phyloP scores from a whole-genome alignment of 2,888 invertebrate genomes.

The Caenorhabditis sinica region DNA sequence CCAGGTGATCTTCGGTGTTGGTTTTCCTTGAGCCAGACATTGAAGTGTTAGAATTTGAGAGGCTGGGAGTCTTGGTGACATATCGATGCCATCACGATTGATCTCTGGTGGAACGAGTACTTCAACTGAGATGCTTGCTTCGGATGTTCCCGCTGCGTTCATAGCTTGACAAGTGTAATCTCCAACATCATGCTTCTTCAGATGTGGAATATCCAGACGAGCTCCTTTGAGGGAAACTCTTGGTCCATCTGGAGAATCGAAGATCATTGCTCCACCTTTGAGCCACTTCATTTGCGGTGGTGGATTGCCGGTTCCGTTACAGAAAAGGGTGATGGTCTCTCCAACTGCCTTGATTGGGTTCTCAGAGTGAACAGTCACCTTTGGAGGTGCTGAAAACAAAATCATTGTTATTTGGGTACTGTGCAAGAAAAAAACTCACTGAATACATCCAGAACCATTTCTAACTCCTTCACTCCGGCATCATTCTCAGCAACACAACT shows the following conservation, averaged over 20 bases:
- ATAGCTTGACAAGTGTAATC: slow-evolving; percentile 86
- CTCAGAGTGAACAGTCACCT: slow-evolving; percentile 75
- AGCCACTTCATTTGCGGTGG: slow-evolving; percentile 83
- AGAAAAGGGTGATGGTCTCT: slow-evolving; percentile 84
- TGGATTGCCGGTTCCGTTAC: slow-evolving; percentile 85
- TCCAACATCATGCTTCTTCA: slow-evolving; percentile 86
- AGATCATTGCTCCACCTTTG: slow-evolving; percentile 86
- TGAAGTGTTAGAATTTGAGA: slow-evolving; percentile 86
- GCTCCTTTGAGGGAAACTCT: slow-evolving; percentile 77
- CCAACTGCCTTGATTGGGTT: slow-evolving; percentile 82
- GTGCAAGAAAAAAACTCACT: slow-evolving; percentile 71
- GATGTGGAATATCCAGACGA: slow-evolving; percentile 81
- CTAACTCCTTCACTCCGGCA: slow-evolving; percentile 84
- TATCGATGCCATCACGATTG: slow-evolving; percentile 78
- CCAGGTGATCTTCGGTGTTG: slow-evolving; percentile 86
- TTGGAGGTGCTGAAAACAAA: slow-evolving; percentile 75
- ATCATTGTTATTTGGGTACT: neutral
- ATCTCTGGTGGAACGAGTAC: slow-evolving; percentile 86
- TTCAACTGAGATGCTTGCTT: slow-evolving; percentile 86
- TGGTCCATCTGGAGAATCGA: slow-evolving; percentile 77
- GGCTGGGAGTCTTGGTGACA: slow-evolving; percentile 84
- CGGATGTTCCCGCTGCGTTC: slow-evolving; percentile 86
- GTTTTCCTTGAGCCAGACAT: slow-evolving; percentile 86
- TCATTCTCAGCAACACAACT: slow-evolving; percentile 85
- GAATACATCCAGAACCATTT: slow-evolving; percentile 81